Evolutionary conservation across 2,888 invertebrate genomes (phyloP), one percentile per base, ranked within the genome.

Genomic region (Drosophila diplacantha): DNA sequence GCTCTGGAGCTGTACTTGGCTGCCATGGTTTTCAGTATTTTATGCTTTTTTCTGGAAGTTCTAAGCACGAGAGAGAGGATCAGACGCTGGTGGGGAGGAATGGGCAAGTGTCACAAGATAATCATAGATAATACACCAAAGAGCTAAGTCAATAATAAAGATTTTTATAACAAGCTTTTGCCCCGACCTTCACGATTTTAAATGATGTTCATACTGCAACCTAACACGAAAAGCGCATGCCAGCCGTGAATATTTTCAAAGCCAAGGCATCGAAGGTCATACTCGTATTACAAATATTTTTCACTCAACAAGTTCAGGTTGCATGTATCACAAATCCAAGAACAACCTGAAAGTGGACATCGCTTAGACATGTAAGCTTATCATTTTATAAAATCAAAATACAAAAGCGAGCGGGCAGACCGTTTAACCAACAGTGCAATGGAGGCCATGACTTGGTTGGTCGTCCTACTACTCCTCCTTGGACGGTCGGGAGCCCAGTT

Each of bases 1-100:
- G 38, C 62, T n/a, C 29, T 61, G 16, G 18, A 32, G 7, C 46
- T 57, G 2, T 69, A 52, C 31, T 16, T 26, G 41, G 24, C 11
- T n/a, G 26, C 41, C 24, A 26, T 41, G 41, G 2, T 11, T 9
- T 11, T 16, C 0, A 26, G 41, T 16, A 26, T 41, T 41, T 11
- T 16, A 5, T 16, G 24, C 6, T 41, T 41, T 16, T 26, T 24
- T 6, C 16, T 41, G 24, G 41, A 41, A 16, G 5, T 18, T 39
- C 3, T 44, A 2, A 44, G 44, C 18, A 9, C 7, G 16, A 43
- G 2, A 12, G 0, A 18, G 37, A 7, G 20, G 9, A 0, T 31
- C 31, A 20, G 11, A 8, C 1, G 7, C 12, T 38, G 1, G 18
- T 39, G 16, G 29, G 3, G 9, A 12, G 2, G 8, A 31, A 3